These are phyloP conservation scores for Poeciliopsis turneri DNA, from an alignment of 2,797 vertebrate genomes.

Conservation along the genomic window DNA sequence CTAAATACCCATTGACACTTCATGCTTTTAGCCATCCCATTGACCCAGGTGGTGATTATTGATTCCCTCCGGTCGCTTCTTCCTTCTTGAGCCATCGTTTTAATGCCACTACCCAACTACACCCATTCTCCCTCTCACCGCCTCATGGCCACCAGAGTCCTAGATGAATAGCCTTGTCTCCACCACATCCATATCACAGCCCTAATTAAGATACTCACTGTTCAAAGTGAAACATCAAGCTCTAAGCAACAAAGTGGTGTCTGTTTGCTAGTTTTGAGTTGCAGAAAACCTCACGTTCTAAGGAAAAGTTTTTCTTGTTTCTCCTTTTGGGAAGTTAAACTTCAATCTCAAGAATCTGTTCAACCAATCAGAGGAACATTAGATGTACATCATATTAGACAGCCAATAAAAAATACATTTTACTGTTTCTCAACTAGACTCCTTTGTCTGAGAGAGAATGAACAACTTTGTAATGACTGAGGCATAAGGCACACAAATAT, in stretches of 20 bases:
- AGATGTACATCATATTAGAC: neutral
- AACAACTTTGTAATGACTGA: neutral
- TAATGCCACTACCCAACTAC: constrained; percentile 62
- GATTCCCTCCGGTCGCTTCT: constrained; percentile 66
- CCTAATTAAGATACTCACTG: constrained; percentile 75
- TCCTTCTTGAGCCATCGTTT: constrained; percentile 55
- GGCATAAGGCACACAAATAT: neutral
- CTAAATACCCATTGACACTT: constrained; percentile 79
- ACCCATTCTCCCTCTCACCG: constrained; percentile 46
- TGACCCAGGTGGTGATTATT: constrained; percentile 78
- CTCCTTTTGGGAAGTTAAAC: neutral
- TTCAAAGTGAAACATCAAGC: constrained; percentile 54
- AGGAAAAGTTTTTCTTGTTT: constrained; percentile 11
- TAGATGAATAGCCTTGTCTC: constrained; percentile 77
- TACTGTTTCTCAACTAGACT: neutral
- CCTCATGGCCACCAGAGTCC: constrained; percentile 60
- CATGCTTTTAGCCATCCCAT: constrained; percentile 75
- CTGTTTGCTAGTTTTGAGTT: constrained; percentile 34
- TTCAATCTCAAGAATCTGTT: neutral
- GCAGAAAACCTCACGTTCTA: constrained; percentile 21
- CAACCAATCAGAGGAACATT: neutral
- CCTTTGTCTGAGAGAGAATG: neutral
- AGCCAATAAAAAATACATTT: neutral
- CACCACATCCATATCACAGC: constrained; percentile 73
- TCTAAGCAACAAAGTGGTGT: constrained; percentile 49